phyloP scores from a whole-genome alignment of 1,140 invertebrate species.

The Temnothorax nylanderi region DNA sequence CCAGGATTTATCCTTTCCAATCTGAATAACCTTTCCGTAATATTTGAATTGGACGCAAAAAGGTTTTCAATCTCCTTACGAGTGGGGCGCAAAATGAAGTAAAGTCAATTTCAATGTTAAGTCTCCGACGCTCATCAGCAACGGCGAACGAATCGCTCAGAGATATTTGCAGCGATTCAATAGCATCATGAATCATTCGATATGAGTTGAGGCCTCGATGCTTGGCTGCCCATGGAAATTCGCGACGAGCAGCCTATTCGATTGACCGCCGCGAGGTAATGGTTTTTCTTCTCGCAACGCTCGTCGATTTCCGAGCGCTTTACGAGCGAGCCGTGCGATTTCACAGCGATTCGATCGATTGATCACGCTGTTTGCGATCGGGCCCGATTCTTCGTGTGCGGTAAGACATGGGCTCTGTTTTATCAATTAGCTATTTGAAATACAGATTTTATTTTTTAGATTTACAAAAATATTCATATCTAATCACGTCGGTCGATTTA shows the following conservation, averaged over 20 bases:
- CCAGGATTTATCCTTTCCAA: background rate
- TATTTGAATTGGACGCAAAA: slow-evolving; percentile 4
- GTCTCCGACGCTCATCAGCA: slow-evolving; percentile 22
- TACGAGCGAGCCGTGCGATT: slow-evolving; percentile 41
- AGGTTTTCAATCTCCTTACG: background rate
- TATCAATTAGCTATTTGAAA: background rate
- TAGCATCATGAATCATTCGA: slow-evolving; percentile 47
- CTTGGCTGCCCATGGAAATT: slow-evolving; percentile 40
- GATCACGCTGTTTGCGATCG: slow-evolving; percentile 37
- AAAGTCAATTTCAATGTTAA: slow-evolving; percentile 12
- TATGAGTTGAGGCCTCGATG: slow-evolving; percentile 1
- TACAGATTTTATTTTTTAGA: background rate
- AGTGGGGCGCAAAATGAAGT: background rate
- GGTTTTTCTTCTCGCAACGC: slow-evolving; percentile 29
- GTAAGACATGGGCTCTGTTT: background rate
- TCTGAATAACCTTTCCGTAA: background rate
- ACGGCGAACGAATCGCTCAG: slow-evolving; percentile 32
- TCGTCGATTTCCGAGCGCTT: slow-evolving; percentile 23
- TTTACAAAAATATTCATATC: background rate
- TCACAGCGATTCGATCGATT: slow-evolving; percentile 58
- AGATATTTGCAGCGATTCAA: slow-evolving; percentile 46
- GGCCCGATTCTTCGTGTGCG: slow-evolving; percentile 30
- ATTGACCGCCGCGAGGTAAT: slow-evolving; percentile 46
- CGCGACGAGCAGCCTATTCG: slow-evolving; percentile 18
- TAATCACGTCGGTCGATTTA: background rate